phyloP scores from a whole-genome alignment of 2,797 vertebrate species.

The Chelidonichthys spinosus region DNA sequence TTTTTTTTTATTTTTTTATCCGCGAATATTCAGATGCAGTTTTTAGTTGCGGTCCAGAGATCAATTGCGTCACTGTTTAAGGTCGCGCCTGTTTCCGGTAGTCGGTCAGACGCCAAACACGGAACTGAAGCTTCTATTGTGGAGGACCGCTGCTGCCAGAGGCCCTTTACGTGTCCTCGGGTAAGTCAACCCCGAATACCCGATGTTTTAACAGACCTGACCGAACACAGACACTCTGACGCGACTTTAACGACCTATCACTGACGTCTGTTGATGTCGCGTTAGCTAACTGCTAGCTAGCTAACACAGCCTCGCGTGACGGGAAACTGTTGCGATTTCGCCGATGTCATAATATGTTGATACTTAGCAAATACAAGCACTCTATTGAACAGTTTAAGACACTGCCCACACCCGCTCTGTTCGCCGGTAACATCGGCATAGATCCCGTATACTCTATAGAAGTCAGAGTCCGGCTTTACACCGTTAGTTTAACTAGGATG shows the following conservation, averaged over 20 bases:
- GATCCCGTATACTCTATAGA: accelerated
- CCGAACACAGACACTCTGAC: neutral
- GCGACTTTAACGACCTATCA: neutral
- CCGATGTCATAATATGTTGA: neutral
- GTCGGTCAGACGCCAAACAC: accelerated
- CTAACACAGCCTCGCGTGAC: neutral
- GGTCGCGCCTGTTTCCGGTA: neutral
- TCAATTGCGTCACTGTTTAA: neutral
- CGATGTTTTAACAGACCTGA: neutral
- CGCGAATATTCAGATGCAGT: neutral
- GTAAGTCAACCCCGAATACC: neutral
- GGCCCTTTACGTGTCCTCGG: neutral
- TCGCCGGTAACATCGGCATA: neutral
- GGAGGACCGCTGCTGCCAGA: accelerated
- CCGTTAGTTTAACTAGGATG: neutral
- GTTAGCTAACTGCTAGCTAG: neutral
- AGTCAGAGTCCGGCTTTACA: accelerated
- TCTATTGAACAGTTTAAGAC: accelerated
- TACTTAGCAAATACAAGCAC: neutral
- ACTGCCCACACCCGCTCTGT: accelerated
- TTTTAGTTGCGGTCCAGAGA: too few relatives aligned
- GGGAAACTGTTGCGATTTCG: neutral
- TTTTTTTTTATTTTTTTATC: neutral
- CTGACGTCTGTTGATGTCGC: neutral
- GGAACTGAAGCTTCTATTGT: neutral